These are phyloP conservation scores for Macrobrachium rosenbergii DNA, from an alignment of 1,140 invertebrate genomes.

Conservation along the genomic window DNA sequence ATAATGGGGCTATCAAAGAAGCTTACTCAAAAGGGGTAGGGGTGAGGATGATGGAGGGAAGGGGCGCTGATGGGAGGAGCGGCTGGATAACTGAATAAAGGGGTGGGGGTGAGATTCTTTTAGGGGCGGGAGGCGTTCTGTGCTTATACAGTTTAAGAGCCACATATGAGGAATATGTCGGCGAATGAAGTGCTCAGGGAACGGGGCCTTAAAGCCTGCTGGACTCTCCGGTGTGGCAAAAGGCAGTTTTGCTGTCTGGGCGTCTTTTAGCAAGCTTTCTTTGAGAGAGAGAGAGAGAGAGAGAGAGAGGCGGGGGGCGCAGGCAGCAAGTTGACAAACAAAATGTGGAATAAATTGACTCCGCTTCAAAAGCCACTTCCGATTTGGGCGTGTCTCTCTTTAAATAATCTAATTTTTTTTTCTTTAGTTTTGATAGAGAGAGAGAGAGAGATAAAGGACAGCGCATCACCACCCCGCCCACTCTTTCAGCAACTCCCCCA, in stretches of 20 bases:
- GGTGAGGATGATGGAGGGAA: not conserved
- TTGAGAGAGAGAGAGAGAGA: constrained; percentile 26
- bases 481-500: not conserved
- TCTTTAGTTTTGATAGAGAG: no score
- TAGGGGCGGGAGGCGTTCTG: no score
- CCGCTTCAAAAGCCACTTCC: no score
- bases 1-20: no score
- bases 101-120: not conserved
- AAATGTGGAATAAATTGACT: not conserved
- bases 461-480: not conserved
- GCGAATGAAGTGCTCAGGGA: not conserved
- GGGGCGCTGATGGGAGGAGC: not conserved
- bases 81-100: not conserved
- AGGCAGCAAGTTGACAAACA: no score
- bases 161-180: not conserved
- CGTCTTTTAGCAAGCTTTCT: not conserved
- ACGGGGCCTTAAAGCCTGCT: not conserved
- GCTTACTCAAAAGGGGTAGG: no score
- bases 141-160: no score
- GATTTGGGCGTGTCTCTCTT: no score
- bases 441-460: not conserved
- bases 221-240: not conserved
- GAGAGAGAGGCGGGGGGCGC: not conserved
- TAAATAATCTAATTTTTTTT: no score
- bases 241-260: no score